Evolutionary conservation across 2,888 invertebrate species (phyloP), one percentile per base, ranked within the genome.

Genomic region (Trichacis sp.): DNA sequence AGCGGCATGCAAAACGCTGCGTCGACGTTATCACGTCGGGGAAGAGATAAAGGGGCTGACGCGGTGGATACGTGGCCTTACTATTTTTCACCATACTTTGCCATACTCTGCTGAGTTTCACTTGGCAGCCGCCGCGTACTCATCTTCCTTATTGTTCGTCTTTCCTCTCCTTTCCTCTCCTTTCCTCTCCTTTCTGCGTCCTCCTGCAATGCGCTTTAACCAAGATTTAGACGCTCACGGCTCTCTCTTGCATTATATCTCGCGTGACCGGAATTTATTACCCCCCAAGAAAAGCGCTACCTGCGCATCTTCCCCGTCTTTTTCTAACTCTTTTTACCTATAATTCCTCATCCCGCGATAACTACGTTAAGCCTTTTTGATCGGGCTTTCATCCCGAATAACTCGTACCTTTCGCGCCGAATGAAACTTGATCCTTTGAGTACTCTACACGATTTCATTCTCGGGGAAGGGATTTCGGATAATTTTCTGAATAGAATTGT

Each of bases 1-100:
- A 55, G 75, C 76, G 77, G 79, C 79, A 81, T 81, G 79, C 81
- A 81, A 79, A 81, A 81, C 77, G 81, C 81, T 80, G 80, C 80
- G 81, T 81, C 81, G 78, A 80, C 81, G 78, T 81, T 80, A 80
- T 80, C 78, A 76, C 76, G 76, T 77, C 75, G 72, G 24, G 24
- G 24, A 68, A 69, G 72, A 78, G 80, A 80, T 80, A 78, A 80
- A 80, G 76, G 76, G 77, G 81, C 79, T 81, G 81, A 79, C 79
- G 77, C 71, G 73, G 77, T 77, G 73, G 77, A 77, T 78, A 78
- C 78, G 74, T 75, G 72, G 73, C 73, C 74, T 73, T 74, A 63
- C 78, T 74, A 79, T 80, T 80, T 80, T 80, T 80, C 77, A 71
- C 76, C 71, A 74, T 72, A 5, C 8, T 24, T 80, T 77, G 70